phyloP scores from a whole-genome alignment of 2,888 invertebrate species.

The Drosophila prostipennis region DNA sequence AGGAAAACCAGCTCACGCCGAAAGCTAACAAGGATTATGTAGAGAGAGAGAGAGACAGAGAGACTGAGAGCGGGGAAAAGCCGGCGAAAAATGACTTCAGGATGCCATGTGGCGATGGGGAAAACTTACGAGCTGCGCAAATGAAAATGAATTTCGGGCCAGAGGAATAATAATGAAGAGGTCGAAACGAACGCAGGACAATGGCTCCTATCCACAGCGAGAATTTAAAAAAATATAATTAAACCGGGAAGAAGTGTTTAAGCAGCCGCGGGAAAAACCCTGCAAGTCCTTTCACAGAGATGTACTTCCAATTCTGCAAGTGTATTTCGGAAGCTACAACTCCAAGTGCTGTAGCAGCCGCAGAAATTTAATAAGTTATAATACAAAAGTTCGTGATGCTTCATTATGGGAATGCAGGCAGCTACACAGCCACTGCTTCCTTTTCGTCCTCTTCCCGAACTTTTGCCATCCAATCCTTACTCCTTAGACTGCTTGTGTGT shows the following conservation, averaged over 20 bases:
- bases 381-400: slow-evolving; percentile 66
- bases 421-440: slow-evolving; percentile 23
- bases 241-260: too few species aligned
- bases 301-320: slow-evolving; percentile 2
- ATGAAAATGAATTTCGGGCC: slow-evolving; percentile 37
- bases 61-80: neutral
- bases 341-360: slow-evolving; percentile 34
- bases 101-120: slow-evolving; percentile 36
- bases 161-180: slow-evolving; percentile 20
- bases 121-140: slow-evolving; percentile 41
- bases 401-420: slow-evolving; percentile 55
- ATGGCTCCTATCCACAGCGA: slow-evolving; percentile 3
- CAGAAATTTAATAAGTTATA: slow-evolving; percentile 73
- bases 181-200: slow-evolving; percentile 4
- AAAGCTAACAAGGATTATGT: slow-evolving; percentile 63
- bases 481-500: slow-evolving; percentile 4
- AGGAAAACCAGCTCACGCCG: slow-evolving; percentile 44
- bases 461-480: neutral
- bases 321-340: slow-evolving; percentile 24
- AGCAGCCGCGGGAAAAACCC: too few species aligned
- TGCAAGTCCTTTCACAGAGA: too few species aligned
- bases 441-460: neutral
- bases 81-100: slow-evolving; percentile 34
- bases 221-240: slow-evolving; percentile 15
- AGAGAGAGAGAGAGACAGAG: neutral